phyloP scores from a whole-genome alignment of 2,797 vertebrate genomes.

The Manis javanica region DNA sequence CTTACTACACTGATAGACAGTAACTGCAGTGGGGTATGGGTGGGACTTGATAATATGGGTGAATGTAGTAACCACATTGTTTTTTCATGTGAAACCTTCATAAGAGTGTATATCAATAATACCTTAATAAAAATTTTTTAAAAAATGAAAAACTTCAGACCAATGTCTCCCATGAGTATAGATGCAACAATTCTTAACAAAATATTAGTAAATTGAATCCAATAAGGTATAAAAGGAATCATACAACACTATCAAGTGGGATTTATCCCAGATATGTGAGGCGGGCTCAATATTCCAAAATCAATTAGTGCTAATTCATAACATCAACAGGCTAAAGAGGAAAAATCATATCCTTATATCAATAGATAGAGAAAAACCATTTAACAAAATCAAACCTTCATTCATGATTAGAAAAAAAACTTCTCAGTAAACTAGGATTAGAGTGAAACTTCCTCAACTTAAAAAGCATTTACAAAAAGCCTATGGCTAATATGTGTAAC shows the following conservation, averaged over 20 bases:
- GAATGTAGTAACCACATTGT: too few species aligned
- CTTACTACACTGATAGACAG: too few species aligned
- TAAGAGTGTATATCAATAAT: too few species aligned
- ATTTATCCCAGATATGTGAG: not conserved
- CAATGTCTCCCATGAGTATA: not conserved
- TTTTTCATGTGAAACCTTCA: too few species aligned
- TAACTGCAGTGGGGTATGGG: too few species aligned
- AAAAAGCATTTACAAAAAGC: not conserved
- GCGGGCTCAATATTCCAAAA: not conserved
- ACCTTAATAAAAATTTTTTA: too few species aligned
- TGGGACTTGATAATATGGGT: too few species aligned
- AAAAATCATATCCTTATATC: not conserved
- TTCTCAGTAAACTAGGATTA: not conserved
- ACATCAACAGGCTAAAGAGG: not conserved
- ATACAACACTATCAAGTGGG: not conserved
- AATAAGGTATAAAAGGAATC: not conserved
- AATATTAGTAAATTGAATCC: not conserved
- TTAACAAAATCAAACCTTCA: not conserved
- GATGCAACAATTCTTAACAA: not conserved
- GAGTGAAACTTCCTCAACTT: not conserved
- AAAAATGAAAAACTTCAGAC: too few species aligned
- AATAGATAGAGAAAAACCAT: not conserved
- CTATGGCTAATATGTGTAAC: not conserved
- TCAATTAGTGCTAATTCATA: not conserved
- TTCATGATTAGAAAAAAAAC: not conserved